Conservation (phyloP, 2,888 invertebrate genomes). For the Clepsis dumicolana region DNA sequence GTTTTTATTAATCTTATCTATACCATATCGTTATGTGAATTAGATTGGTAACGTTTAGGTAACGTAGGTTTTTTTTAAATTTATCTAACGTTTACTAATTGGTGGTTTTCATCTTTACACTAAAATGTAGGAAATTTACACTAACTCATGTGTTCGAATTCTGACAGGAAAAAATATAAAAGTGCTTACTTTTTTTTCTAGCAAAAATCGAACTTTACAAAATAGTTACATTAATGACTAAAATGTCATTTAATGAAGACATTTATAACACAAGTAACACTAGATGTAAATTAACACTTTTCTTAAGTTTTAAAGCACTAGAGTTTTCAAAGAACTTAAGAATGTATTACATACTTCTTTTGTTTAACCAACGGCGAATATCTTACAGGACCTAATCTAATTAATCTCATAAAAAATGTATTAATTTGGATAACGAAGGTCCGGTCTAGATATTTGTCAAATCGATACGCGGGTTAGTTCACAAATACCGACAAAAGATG, state of each 20-base stretch:
- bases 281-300: slow-evolving; percentile 28
- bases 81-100: slow-evolving; percentile 32
- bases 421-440: too few relatives aligned
- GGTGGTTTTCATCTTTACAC: slow-evolving; percentile 32
- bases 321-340: slow-evolving; percentile 21
- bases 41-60: slow-evolving; percentile 34
- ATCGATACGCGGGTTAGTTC: slow-evolving; percentile 34
- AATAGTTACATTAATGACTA: background rate
- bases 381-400: background rate
- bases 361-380: slow-evolving; percentile 15
- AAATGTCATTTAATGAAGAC: slow-evolving; percentile 22
- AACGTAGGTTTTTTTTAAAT: slow-evolving; percentile 41
- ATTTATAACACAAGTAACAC: slow-evolving; percentile 20
- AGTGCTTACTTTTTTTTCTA: background rate
- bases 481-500: slow-evolving; percentile 48
- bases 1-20: slow-evolving; percentile 31
- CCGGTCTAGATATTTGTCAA: background rate
- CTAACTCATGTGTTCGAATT: slow-evolving; percentile 35
- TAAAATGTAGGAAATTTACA: slow-evolving; percentile 46
- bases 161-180: background rate
- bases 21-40: slow-evolving; percentile 24
- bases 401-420: background rate
- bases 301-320: slow-evolving; percentile 27
- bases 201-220: background rate
- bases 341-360: slow-evolving; percentile 20